Conservation (phyloP, 2,888 invertebrate genomes). For the Idaea aversata region DNA sequence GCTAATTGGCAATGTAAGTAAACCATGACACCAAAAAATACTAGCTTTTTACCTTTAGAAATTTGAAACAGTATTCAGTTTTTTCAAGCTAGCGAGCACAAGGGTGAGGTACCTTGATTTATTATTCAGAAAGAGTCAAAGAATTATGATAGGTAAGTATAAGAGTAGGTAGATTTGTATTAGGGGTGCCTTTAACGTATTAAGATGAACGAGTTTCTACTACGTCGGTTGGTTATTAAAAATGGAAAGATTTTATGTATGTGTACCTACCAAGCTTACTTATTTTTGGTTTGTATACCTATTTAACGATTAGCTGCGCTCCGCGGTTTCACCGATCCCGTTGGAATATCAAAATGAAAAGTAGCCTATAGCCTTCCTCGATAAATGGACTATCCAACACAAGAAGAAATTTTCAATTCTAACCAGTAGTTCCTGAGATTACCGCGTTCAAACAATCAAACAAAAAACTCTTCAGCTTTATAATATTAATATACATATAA, state of each 20-base stretch:
- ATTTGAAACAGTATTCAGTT: background rate
- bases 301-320: too few species aligned
- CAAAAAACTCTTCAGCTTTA: too few species aligned
- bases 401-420: too few species aligned
- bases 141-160: background rate
- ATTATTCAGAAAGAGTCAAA: conserved; percentile 26
- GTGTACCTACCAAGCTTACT: background rate
- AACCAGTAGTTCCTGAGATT: too few species aligned
- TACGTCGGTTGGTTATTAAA: background rate
- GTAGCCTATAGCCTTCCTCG: too few species aligned
- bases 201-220: conserved; percentile 9
- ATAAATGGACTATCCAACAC: too few species aligned
- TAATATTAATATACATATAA: too few species aligned
- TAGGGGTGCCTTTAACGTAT: conserved; percentile 20
- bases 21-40: background rate
- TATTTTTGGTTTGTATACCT: background rate
- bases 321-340: too few species aligned
- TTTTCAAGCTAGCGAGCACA: conserved; percentile 2
- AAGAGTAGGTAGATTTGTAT: background rate
- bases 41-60: background rate
- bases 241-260: background rate
- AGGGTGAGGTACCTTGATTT: conserved; percentile 20
- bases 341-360: too few species aligned
- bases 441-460: too few species aligned
- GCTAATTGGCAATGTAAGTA: too few species aligned